phyloP scores from a whole-genome alignment of 2,888 invertebrate species.

The Epistrophe grossulariae region DNA sequence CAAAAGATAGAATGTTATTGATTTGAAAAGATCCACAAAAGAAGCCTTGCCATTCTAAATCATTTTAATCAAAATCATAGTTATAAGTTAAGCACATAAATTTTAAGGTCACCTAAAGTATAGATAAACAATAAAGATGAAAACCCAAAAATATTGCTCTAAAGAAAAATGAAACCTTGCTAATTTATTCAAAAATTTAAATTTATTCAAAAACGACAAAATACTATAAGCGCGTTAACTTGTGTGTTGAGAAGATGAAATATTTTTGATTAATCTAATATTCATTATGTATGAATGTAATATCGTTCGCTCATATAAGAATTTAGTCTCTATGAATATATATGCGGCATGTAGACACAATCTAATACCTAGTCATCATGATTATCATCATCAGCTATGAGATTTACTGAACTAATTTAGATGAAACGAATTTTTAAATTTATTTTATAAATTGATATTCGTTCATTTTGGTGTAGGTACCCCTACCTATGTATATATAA shows the following conservation, averaged over 20 bases:
- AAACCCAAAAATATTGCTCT: background rate
- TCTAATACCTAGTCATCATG: background rate
- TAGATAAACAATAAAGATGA: background rate
- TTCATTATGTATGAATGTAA: slow-evolving; percentile 16
- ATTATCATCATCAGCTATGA: slow-evolving; percentile 33
- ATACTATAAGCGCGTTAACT: slow-evolving; percentile 12
- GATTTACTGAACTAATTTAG: slow-evolving; percentile 73
- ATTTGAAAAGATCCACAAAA: background rate
- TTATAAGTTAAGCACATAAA: background rate
- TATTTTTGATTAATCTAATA: slow-evolving; percentile 66
- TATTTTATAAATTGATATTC: slow-evolving; percentile 52
- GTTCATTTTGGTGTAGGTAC: background rate
- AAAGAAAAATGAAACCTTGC: slow-evolving; percentile 13
- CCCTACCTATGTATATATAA: too few species aligned
- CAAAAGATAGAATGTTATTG: background rate
- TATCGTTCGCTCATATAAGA: slow-evolving; percentile 16
- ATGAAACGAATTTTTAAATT: slow-evolving; percentile 62
- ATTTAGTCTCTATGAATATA: background rate
- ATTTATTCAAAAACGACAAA: slow-evolving; percentile 36
- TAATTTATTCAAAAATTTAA: slow-evolving; percentile 39
- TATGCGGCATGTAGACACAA: background rate
- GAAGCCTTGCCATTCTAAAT: background rate
- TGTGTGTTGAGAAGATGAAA: slow-evolving; percentile 32
- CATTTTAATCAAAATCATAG: background rate
- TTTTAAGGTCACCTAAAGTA: background rate